Base-by-base conservation (phyloP, 2,888 invertebrate genomes). In the Augiades crinisus region DNA sequence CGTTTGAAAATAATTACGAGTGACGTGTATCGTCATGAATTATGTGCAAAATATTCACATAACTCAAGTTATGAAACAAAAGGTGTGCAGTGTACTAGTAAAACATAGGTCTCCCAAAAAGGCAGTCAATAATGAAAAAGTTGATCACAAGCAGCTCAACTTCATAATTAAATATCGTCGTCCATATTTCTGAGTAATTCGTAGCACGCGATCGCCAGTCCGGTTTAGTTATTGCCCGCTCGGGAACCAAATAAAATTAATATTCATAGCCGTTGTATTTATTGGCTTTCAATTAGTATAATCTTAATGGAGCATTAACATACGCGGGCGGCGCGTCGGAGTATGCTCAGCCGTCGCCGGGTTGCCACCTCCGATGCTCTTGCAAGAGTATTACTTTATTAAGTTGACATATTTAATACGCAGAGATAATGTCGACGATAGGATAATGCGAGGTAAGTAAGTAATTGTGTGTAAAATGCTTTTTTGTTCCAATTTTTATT, bases 231-330 rank as follows among this genome's bases (percentile, higher is more conserved):
- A 45, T 45, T 53, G 41, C 52, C 34, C 45, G 70, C 67, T 63
- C 72, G 70, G 51, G 80, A 85, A 71, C 72, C 80, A 86, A 87
- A 89, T 87, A 85, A 86, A 85, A 87, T 89, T 86, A 86, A 84
- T 86, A 89, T 87, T 89, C 89, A 89, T 89, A 87, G 88, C 82
- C 74, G 85, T 85, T 86, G 85, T 89, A 89, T 89, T 89, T 89
- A 89, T 88, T 89, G 89, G 86, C 88, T 87, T 89, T 89, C 89
- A 89, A 89, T 89, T 89, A 89, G 89, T 85, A 80, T 89, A 87
- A 89, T 89, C 89, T 86, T 88, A 87, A 89, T 89, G 86, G 88
- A 81, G 85, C 83, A 87, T 88, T 89, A 87, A 83, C 84, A 86
- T 85, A 87, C 76, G 81, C 78, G 81, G 81, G 36, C 79, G 82